Percentiles rank a stretch among this genome's conserved stretches.
phyloP scores from a whole-genome alignment of 2,113 vertebrate species.

The Nanorana parkeri region DNA sequence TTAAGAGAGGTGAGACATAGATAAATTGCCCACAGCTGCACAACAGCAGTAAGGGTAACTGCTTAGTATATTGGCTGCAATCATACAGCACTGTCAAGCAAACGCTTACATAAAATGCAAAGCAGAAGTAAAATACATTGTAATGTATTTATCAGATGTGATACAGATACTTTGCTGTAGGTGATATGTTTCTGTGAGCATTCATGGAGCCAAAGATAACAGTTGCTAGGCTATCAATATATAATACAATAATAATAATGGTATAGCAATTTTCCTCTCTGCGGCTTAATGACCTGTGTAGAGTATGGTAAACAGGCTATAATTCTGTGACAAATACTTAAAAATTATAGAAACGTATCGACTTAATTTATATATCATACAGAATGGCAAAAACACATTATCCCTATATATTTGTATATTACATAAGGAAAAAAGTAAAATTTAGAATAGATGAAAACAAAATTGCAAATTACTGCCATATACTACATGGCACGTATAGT shows the following conservation, averaged over 20 bases:
- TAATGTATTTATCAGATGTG: slow-evolving; percentile 70
- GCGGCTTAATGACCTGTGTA: too few species aligned
- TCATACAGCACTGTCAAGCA: slow-evolving; percentile 62
- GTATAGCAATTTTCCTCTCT: too few species aligned
- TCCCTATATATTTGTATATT: too few species aligned
- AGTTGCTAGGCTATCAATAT: slow-evolving; percentile 63
- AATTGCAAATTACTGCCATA: not conserved
- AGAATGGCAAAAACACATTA: too few species aligned
- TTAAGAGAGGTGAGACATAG: slow-evolving; percentile 94
- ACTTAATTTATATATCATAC: too few species aligned
- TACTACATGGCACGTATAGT: too few species aligned
- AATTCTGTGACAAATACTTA: too few species aligned
- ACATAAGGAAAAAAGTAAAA: too few species aligned
- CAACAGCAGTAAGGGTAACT: slow-evolving; percentile 72
- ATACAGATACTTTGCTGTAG: slow-evolving; percentile 69
- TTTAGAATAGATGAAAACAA: not conserved
- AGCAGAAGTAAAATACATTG: slow-evolving; percentile 57
- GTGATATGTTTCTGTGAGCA: slow-evolving; percentile 68
- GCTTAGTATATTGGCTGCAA: slow-evolving; percentile 67
- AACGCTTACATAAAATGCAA: slow-evolving; percentile 69
- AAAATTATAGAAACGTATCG: too few species aligned
- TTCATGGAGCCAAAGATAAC: slow-evolving; percentile 69
- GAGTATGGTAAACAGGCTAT: too few species aligned
- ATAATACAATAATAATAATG: too few species aligned
- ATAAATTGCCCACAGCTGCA: slow-evolving; percentile 85